Percentiles rank a stretch among this genome's conserved stretches.
Conservation (phyloP, 1,140 invertebrate genomes). For the Popillia japonica region DNA sequence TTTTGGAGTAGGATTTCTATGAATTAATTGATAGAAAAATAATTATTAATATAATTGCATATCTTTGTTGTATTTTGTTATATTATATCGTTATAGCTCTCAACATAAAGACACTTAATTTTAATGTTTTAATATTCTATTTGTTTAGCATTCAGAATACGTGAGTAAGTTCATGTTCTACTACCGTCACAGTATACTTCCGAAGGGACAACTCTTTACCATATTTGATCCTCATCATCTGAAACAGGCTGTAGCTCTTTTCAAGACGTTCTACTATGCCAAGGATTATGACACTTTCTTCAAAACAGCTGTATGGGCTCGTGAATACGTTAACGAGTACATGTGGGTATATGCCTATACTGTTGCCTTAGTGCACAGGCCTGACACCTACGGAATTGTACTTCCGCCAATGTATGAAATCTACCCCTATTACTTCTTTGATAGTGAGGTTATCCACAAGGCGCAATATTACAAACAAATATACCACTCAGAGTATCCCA, state of each 20-base stretch:
- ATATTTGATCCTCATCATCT: constrained; percentile 64
- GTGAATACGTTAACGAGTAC: constrained; percentile 69
- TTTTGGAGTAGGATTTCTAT: no score
- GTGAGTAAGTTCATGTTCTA: constrained; percentile 67
- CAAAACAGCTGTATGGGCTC: constrained; percentile 70
- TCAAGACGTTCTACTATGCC: constrained; percentile 74
- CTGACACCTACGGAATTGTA: constrained; percentile 68
- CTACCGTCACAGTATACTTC: constrained; percentile 58
- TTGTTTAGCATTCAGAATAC: constrained; percentile 61
- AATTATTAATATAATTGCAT: no score
- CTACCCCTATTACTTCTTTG: constrained; percentile 72
- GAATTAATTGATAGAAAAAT: no score
- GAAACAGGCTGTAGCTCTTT: constrained; percentile 69
- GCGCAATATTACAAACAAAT: constrained; percentile 66
- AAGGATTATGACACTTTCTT: constrained; percentile 70
- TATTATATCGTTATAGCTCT: no score
- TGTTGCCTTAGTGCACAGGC: constrained; percentile 68
- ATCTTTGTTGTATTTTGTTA: no score
- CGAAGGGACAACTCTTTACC: constrained; percentile 60
- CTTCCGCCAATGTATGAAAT: constrained; percentile 74
- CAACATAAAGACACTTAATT: neutral
- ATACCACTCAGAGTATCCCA: constrained; percentile 55
- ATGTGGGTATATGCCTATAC: constrained; percentile 71
- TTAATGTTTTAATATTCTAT: neutral
- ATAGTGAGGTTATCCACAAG: constrained; percentile 67